Conservation (phyloP, 2,888 invertebrate genomes). For the Eupithecia exiguata region DNA sequence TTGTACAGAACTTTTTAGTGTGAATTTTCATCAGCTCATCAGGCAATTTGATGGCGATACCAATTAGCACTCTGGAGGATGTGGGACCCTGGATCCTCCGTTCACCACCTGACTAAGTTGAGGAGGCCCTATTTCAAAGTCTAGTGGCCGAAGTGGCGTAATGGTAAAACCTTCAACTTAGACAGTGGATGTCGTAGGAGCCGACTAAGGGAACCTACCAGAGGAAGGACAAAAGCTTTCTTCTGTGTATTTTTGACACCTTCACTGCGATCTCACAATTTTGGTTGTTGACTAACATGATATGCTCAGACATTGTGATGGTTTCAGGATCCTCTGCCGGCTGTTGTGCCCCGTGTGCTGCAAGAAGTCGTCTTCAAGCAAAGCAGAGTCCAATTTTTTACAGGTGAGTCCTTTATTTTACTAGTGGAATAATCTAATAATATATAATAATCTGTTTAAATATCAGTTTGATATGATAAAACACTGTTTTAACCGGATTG, state of each 20-base stretch:
- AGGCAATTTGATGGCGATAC: neutral
- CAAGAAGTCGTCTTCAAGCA: slow-evolving; percentile 63
- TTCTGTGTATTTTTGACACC: neutral
- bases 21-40: neutral
- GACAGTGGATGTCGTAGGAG: neutral
- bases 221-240: neutral
- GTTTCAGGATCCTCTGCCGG: slow-evolving; percentile 85
- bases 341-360: slow-evolving; percentile 86
- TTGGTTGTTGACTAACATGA: neutral
- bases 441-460: neutral
- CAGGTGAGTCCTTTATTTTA: slow-evolving; percentile 56
- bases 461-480: neutral
- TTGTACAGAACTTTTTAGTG: neutral
- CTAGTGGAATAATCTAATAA: too few species aligned
- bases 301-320: neutral
- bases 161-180: neutral
- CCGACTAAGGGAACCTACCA: neutral
- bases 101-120: too few species aligned
- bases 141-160: neutral
- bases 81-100: too few species aligned
- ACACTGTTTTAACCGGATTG: too few species aligned
- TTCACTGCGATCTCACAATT: neutral
- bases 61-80: neutral
- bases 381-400: slow-evolving; percentile 64
- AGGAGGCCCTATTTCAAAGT: neutral